These are phyloP conservation scores for Poeciliopsis retropinna DNA, from an alignment of 2,113 vertebrate species.

Conservation along the genomic window DNA sequence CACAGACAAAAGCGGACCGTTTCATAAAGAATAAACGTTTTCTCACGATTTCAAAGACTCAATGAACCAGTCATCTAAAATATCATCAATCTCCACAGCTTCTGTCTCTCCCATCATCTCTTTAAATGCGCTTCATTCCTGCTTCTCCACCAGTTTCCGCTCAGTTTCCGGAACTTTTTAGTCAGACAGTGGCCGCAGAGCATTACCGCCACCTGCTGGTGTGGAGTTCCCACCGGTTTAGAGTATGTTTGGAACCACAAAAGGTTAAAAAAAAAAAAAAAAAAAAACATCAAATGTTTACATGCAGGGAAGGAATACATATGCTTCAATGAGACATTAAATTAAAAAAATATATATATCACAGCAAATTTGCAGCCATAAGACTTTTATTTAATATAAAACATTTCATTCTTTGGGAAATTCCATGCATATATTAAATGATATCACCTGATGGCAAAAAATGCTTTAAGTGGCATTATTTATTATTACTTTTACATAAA, in stretches of 20 bases:
- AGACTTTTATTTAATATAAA: too few species aligned
- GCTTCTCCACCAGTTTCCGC: not conserved
- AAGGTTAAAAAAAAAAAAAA: too few species aligned
- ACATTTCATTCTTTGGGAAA: not conserved
- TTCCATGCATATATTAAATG: not conserved
- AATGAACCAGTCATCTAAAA: slow-evolving; percentile 78
- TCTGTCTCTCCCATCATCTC: slow-evolving; percentile 16
- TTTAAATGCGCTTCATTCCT: not conserved
- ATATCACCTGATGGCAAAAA: too few species aligned
- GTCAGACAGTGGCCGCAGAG: accelerated
- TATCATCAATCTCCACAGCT: slow-evolving; percentile 44
- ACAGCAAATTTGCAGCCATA: not conserved
- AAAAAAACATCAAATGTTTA: not conserved
- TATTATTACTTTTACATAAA: too few species aligned
- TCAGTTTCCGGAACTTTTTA: slow-evolving; percentile 6
- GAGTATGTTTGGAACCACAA: too few species aligned
- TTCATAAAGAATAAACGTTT: not conserved
- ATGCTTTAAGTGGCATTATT: too few species aligned
- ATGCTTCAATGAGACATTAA: not conserved
- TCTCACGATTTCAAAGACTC: slow-evolving; percentile 76
- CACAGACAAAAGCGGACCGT: accelerated
- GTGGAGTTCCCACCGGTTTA: not conserved
- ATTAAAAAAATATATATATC: not conserved
- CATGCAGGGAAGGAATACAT: not conserved
- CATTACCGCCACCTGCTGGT: slow-evolving; percentile 35